phyloP scores from a whole-genome alignment of 2,888 invertebrate species.

The Pristionchus exspectatus region DNA sequence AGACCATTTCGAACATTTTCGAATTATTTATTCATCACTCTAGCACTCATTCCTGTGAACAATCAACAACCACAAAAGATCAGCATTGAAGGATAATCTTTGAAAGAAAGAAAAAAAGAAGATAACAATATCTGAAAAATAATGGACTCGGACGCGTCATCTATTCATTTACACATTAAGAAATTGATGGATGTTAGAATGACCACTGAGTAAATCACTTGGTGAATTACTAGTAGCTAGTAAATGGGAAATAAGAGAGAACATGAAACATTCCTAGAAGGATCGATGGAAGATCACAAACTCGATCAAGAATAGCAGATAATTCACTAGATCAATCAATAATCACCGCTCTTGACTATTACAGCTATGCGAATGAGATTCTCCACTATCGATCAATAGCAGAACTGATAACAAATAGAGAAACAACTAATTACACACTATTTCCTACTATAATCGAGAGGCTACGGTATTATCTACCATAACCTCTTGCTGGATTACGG shows the following conservation, averaged over 20 bases:
- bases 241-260: neutral
- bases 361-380: conserved; percentile 46
- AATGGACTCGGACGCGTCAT: neutral
- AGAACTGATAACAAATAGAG: conserved; percentile 18
- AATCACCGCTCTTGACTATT: conserved; percentile 48
- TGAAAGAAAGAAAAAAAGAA: neutral
- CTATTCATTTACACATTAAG: conserved; percentile 35
- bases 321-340: conserved; percentile 25
- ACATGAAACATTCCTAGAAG: conserved; percentile 36
- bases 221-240: neutral
- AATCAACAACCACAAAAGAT: conserved; percentile 40
- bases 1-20: conserved; percentile 22
- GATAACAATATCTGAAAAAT: conserved; percentile 35
- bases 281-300: conserved; percentile 31
- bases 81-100: conserved; percentile 18
- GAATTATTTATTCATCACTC: conserved; percentile 37
- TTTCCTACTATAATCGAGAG: conserved; percentile 31
- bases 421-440: conserved; percentile 48
- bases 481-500: neutral
- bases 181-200: neutral
- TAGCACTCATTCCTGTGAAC: neutral
- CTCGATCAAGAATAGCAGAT: conserved; percentile 8
- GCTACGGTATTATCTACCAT: conserved; percentile 2
- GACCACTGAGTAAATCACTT: neutral
- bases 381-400: conserved; percentile 19